A percentile compares a stretch with the other conserved stretches of the same genome.
Evolutionary conservation across 2,888 invertebrate genomes (phyloP).

Genomic region (Aricia artaxerxes): DNA sequence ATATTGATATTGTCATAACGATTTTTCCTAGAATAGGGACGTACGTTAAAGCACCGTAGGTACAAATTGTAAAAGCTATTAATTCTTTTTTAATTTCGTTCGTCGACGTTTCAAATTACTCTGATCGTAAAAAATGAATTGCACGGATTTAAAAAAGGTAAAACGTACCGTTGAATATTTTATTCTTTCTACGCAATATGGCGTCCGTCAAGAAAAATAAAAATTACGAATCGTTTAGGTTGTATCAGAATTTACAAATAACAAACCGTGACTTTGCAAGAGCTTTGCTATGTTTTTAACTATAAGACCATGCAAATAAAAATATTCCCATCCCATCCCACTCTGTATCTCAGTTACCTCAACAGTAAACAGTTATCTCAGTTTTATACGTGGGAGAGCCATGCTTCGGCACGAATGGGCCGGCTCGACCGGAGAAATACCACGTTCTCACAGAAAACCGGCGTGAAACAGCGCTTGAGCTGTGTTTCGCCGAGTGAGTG

Average conservation of each 20-base stretch:
- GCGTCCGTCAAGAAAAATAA: neutral
- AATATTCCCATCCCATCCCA: too few species aligned
- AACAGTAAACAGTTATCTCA: too few species aligned
- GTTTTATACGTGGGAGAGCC: too few species aligned
- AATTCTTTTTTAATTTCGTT: slow-evolving; percentile 22
- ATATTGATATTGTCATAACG: neutral
- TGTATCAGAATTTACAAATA: neutral
- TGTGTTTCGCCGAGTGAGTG: too few species aligned
- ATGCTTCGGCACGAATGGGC: too few species aligned
- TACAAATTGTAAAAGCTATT: slow-evolving; percentile 8
- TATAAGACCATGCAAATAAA: too few species aligned
- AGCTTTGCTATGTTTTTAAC: neutral
- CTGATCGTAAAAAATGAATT: slow-evolving; percentile 19
- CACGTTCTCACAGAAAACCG: too few species aligned
- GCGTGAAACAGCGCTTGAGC: too few species aligned
- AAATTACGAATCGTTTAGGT: neutral
- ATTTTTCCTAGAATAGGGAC: slow-evolving; percentile 4
- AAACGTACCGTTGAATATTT: slow-evolving; percentile 6
- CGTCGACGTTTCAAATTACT: slow-evolving; percentile 21
- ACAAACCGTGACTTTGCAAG: neutral
- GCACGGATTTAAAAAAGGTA: slow-evolving; percentile 12
- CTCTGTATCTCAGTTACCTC: too few species aligned
- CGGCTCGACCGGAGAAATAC: too few species aligned
- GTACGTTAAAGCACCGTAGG: neutral
- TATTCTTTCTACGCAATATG: neutral